Evolutionary conservation across 1,140 invertebrate genomes (phyloP).

Genomic region (Wasmannia auropunctata): DNA sequence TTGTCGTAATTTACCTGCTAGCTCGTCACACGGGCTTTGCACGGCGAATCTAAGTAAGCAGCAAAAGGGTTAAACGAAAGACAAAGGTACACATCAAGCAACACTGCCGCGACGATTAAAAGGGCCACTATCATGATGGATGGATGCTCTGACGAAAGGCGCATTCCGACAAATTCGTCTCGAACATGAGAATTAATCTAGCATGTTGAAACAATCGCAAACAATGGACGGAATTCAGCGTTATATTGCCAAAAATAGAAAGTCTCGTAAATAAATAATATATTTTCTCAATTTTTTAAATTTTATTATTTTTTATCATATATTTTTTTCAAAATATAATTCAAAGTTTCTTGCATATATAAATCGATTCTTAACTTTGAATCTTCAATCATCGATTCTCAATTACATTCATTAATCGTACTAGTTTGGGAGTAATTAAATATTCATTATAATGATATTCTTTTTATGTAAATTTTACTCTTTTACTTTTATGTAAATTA

Average conservation of each 20-base stretch:
- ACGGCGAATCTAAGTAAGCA: conserved; percentile 65
- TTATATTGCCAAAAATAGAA: background rate
- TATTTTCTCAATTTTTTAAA: no score
- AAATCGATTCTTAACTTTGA: background rate
- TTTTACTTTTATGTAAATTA: no score
- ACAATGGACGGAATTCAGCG: no score
- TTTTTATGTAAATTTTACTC: background rate
- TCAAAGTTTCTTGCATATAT: background rate
- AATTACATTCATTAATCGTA: background rate
- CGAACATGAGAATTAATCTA: background rate
- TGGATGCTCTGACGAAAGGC: background rate
- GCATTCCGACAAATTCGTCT: background rate
- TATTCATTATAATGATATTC: background rate
- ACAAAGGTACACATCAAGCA: conserved; percentile 66
- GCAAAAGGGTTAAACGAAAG: conserved; percentile 67
- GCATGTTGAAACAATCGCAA: background rate
- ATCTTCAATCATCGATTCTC: background rate
- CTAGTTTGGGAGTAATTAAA: background rate
- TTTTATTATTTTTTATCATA: no score
- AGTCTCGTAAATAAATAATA: background rate
- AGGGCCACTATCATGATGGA: conserved; percentile 16
- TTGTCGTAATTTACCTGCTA: conserved; percentile 64
- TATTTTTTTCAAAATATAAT: background rate
- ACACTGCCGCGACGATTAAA: conserved; percentile 57
- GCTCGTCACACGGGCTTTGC: conserved; percentile 26